Evolutionary conservation across 2,113 vertebrate genomes (phyloP), one percentile per base, ranked within the genome.

Genomic region (Syngnathus typhle): DNA sequence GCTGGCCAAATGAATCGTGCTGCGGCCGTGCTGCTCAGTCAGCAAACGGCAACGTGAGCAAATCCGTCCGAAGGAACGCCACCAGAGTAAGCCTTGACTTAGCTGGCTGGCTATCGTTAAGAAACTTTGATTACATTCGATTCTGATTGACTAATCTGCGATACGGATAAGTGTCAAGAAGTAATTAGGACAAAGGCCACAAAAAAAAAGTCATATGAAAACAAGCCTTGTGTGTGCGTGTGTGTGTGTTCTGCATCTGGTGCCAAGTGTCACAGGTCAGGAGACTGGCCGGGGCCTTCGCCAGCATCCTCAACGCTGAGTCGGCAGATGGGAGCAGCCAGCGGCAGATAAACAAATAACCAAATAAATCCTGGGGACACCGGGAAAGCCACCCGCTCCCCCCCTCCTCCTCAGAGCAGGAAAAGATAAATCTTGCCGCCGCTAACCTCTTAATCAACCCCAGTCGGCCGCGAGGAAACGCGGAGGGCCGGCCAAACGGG

Each of bases 371-470:
- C 82, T 84, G 82, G 83, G 88, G 85, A 89, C 86, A 78, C 72
- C 77, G 86, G 84, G 88, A 86, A 87, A 88, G 85, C 84, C 79
- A 76, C 19, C 85, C 84, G 82, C 84, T 65, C 13, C 2, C 43
- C 43, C 43, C 46, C 46, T 6, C 15, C 46, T 16, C 49, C 19
- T 89, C 89, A 89, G 84, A 83, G 85, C 89, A 90, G 90, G 88
- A 91, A 92, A 87, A 89, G 87, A 92, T 92, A 92, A 92, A 92
- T 92, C 91, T 90, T 80, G 78, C 69, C 75, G 68, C 73, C 81
- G 89, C 89, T 92, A 89, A 92, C 89, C 91, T 90, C 88, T 89
- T 91, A 90, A 92, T 92, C 91, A 92, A 92, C 89, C 90, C 84
- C 85, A 83, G 90, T 88, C 75, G 75, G 79, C 85, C 82, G 75